phyloP scores from a whole-genome alignment of 2,888 invertebrate species.

The Monopis laevigella region DNA sequence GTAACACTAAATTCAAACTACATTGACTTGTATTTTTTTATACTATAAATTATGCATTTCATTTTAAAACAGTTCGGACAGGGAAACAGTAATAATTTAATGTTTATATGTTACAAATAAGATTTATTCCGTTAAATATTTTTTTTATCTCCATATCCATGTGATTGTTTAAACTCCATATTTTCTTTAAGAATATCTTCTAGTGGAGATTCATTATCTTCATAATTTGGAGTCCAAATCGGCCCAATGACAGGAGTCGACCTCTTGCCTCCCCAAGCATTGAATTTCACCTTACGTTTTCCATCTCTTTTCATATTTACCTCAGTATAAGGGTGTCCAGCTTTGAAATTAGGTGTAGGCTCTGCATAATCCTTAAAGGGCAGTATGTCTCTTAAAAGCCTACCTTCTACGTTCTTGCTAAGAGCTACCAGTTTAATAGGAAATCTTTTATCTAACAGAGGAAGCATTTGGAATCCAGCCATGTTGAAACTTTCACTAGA shows the following conservation, averaged over 20 bases:
- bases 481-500: constrained; percentile 30
- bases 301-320: constrained; percentile 52
- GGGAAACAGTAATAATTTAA: background rate
- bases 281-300: constrained; percentile 50
- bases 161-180: background rate
- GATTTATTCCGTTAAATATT: background rate
- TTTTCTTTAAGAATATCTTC: background rate
- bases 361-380: constrained; percentile 44
- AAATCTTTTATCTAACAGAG: constrained; percentile 38
- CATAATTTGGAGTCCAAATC: constrained; percentile 42
- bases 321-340: constrained; percentile 47
- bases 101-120: background rate
- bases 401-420: constrained; percentile 33
- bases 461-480: constrained; percentile 40
- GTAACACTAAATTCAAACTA: background rate
- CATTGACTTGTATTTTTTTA: background rate
- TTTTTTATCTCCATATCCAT: background rate
- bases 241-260: constrained; percentile 58
- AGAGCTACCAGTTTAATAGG: constrained; percentile 44
- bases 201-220: background rate
- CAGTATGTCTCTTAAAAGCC: constrained; percentile 34
- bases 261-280: constrained; percentile 57
- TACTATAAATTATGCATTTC: no score
- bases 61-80: no score
- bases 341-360: constrained; percentile 41